A percentile compares a stretch with the other conserved stretches of the same genome.
Evolutionary conservation across 2,113 vertebrate genomes (phyloP).

Genomic region (Cyanocitta stelleri): DNA sequence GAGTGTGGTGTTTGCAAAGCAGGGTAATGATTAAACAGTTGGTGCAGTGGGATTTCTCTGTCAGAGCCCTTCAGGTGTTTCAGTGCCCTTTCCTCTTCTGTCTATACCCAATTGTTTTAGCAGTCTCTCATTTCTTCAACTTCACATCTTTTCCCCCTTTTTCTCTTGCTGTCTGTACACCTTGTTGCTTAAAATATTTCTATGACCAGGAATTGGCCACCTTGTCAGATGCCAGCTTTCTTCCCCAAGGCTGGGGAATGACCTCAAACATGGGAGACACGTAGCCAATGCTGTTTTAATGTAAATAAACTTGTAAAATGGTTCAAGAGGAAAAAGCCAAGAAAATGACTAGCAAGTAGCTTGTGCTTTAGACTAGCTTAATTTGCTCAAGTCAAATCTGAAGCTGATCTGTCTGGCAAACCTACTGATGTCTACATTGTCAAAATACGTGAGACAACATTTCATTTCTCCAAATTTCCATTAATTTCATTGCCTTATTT

Average conservation of each 20-base stretch:
- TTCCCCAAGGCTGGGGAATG: not conserved
- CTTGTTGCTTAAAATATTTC: not conserved
- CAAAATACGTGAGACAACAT: slow-evolving; percentile 65
- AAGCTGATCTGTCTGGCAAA: slow-evolving; percentile 58
- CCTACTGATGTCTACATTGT: slow-evolving; percentile 63
- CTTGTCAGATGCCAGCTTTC: not conserved
- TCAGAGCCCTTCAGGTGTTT: not conserved
- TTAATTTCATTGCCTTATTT: slow-evolving; percentile 63
- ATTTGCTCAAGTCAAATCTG: not conserved
- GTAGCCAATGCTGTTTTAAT: not conserved
- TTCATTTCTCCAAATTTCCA: slow-evolving; percentile 64
- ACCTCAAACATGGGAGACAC: not conserved
- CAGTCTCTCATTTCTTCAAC: not conserved
- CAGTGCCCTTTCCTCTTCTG: not conserved
- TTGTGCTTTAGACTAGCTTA: not conserved
- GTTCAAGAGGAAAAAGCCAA: not conserved
- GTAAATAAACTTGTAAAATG: not conserved
- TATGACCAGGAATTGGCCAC: not conserved
- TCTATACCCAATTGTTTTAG: not conserved
- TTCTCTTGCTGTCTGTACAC: not conserved
- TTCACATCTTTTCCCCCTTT: not conserved
- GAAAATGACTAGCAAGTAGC: not conserved
- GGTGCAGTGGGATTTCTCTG: not conserved
- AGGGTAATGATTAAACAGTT: not conserved
- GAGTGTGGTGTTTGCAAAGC: not conserved